Conservation (phyloP, 2,113 vertebrate species). For the Axis porcinus region DNA sequence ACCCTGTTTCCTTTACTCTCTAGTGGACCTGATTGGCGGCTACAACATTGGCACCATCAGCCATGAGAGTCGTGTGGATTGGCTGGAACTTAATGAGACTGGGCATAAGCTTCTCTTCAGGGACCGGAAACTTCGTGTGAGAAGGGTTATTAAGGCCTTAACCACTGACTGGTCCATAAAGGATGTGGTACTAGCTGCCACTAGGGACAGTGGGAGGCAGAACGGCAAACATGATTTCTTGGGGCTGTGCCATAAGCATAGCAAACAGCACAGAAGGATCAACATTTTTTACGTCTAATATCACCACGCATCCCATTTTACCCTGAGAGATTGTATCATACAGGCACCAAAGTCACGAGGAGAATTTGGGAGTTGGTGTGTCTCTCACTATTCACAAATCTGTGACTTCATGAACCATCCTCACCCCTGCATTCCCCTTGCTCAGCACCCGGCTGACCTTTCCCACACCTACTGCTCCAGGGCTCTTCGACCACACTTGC, state of each 20-base stretch:
- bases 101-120: slow-evolving; percentile 96
- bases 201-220: neutral
- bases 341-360: neutral
- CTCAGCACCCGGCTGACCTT: neutral
- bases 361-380: neutral
- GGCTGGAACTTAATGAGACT: slow-evolving; percentile 97
- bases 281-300: neutral
- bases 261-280: neutral
- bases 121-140: slow-evolving; percentile 95
- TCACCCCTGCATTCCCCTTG: neutral
- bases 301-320: neutral
- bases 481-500: neutral
- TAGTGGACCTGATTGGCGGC: slow-evolving; percentile 91
- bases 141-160: slow-evolving; percentile 47
- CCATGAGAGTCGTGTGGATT: slow-evolving; percentile 94
- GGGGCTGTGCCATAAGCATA: neutral
- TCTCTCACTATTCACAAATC: neutral
- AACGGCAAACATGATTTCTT: neutral
- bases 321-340: neutral
- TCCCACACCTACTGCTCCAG: neutral
- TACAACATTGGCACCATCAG: slow-evolving; percentile 88
- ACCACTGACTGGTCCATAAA: neutral
- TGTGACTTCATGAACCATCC: neutral
- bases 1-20: slow-evolving; percentile 4
- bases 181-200: neutral